Evolutionary conservation across 2,797 vertebrate genomes (phyloP), one percentile per base, ranked within the genome.

Genomic region (Holocentrus rufus): DNA sequence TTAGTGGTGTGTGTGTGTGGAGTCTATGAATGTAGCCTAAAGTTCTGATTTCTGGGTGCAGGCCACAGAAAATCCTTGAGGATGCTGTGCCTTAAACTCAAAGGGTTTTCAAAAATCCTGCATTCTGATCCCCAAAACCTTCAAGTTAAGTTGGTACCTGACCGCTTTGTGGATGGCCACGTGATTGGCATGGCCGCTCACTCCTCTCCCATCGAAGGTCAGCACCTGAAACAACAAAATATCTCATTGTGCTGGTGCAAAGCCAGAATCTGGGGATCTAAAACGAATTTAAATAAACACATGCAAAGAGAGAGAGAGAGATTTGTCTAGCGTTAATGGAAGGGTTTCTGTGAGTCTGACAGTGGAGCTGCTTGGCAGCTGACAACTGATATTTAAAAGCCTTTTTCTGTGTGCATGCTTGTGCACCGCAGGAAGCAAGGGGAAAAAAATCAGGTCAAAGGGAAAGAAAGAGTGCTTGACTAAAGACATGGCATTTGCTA

Each of bases 131-230:
- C 2, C 25, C 5, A 15, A 69, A 55, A 49, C 42, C 42, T 25
- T 61, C 23, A 17, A 22, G 52, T 74, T 47, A 7, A 59, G 56
- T n/a, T 47, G 18, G 60, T 93, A 95, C 94, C 94, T 94, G 84
- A 94, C 84, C 71, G 93, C 90, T 79, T 90, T 93, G 77, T 96
- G 86, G 75, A 99, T 88, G 65, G 96, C 93, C 23, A 87, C 58
- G 74, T 99, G 98, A 90, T 99, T 99, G 74, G 91, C 89, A 62
- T 99, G 98, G 47, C 97, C 94, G 7, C 97, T 99, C 75, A 99
- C 95, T 82, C 98, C 98, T 62, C 90, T 89, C 0, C 90, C 95
- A 77, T 99, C 98, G 39, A 99, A 99, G 31, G 97, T 98, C 90
- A 99, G 90, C 88, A 99, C 95, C 98, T 99, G 93, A 82, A 89